Base-by-base conservation (phyloP, 2,113 vertebrate species). In the Esox niger region DNA sequence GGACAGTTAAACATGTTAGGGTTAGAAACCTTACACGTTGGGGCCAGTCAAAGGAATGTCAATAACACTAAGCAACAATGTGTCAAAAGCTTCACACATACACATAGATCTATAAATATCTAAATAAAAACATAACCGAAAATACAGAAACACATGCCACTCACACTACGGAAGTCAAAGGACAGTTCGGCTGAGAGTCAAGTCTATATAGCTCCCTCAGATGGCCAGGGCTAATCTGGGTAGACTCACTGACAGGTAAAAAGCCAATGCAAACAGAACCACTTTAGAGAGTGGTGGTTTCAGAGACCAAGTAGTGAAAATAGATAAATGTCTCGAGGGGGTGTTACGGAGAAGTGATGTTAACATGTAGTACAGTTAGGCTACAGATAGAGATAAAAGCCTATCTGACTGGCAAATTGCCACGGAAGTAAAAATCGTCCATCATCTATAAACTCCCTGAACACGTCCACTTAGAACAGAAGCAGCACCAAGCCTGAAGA, bases 171-270 rank as follows among this genome's bases (percentile, higher is more conserved):
- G 31, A 69, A 75, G 64, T 64, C 52, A 35, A 69, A 25, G 64
- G 79, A 78, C 75, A 70, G 81, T 85, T 82, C 76, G 73, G 64
- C 33, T 1, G 5, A 57, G 59, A 66, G 69, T 62, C 74, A 64
- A 58, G 66, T 81, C 59, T 63, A 71, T 70, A 47, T 31, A 63
- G 25, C 10, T 30, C 57, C 25, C 43, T 23, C 1, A 43, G 61
- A 46, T 2, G 26, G n/a, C 25, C 25, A 21, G 29, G 17, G 26
- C 43, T 17, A 43, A 38, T 46, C 3, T 10, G 17, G 35, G 56
- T n/a, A 6, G 15, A 9, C 58, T 43, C 38, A 3, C 47, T 52
- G 15, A 43, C 55, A 56, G 8, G 26, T 57, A 67, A 57, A 57
- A 57, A 67, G 23, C 31, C 32, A 26, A 35, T 13, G 29, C 8